Evolutionary conservation across 64 coral and sea anemone species (phyloP), one percentile per base, ranked within the genome.

Genomic region (Exaiptasia diaphana): DNA sequence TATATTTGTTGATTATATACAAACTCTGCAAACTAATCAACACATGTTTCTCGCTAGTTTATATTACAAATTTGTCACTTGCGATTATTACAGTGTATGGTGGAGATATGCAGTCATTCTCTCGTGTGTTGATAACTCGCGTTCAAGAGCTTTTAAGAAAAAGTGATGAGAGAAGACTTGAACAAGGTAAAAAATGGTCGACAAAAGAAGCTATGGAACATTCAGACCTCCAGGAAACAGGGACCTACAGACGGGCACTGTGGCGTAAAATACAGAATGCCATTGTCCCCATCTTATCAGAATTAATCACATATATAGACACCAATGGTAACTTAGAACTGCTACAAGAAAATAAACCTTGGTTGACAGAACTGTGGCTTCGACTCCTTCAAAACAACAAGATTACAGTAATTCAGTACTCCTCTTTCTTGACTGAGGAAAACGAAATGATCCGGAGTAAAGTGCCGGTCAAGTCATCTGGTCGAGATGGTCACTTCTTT

Each of bases 231-330:
- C 91, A 88, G 44, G 91, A 93, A 40, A 93, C 63, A 64, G 91
- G 91, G 36, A 93, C 91, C 10, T 85, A 70, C 63, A 88, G 91
- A 41, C 89, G 89, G 81, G 91, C 91, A 20, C 62, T 95, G 3
- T 95, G 91, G 91, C 91, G 83, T 12, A 82, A 80, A 74, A 65
- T 95, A 7, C 88, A 88, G 41, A 89, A 86, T 2, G 75, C 81
- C 5, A 86, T 95, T 15, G 76, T 88, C 17, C 91, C 91, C 31
- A 55, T 95, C 17, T 46, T 95, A 17, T 84, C 91, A 54, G 91
- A 89, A 46, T 41, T 95, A 11, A 79, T 95, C 32, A 80, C 86
- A 10, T 75, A 74, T 41, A 71, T 77, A 30, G 91, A 95, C 53
- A 75, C 74, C 49, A 75, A 95, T 45, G 80, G 80, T 3, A 95